phyloP scores from a whole-genome alignment of 2,113 vertebrate genomes.

The Vulpes lagopus region DNA sequence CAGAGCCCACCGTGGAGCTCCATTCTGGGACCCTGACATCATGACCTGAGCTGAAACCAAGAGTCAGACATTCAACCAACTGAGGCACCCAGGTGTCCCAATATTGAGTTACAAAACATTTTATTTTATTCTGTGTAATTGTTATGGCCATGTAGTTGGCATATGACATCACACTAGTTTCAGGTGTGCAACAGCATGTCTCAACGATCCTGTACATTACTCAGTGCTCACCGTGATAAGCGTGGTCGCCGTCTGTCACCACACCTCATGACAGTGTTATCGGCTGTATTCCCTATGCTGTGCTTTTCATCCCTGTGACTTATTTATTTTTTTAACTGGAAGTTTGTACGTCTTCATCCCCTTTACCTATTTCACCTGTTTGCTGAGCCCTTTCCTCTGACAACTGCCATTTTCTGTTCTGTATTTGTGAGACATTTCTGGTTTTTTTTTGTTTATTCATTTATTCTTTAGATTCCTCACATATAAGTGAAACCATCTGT shows the following conservation, averaged over 20 bases:
- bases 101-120: not conserved
- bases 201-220: not conserved
- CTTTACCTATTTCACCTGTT: not conserved
- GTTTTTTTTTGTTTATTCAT: not conserved
- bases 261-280: not conserved
- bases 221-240: not conserved
- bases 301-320: not conserved
- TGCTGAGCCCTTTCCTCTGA: not conserved
- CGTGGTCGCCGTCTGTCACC: not conserved
- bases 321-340: not conserved
- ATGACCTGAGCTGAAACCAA: not conserved
- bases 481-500: not conserved
- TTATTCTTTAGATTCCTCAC: not conserved
- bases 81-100: not conserved
- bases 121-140: not conserved
- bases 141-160: not conserved
- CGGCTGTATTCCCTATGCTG: not conserved
- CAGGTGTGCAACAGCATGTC: not conserved
- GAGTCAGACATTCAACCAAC: not conserved
- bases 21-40: not conserved
- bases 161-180: not conserved
- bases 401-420: not conserved
- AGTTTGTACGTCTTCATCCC: not conserved
- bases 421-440: not conserved
- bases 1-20: not conserved